phyloP scores from a whole-genome alignment of 2,888 invertebrate species.

The Asteroscopus sphinx region DNA sequence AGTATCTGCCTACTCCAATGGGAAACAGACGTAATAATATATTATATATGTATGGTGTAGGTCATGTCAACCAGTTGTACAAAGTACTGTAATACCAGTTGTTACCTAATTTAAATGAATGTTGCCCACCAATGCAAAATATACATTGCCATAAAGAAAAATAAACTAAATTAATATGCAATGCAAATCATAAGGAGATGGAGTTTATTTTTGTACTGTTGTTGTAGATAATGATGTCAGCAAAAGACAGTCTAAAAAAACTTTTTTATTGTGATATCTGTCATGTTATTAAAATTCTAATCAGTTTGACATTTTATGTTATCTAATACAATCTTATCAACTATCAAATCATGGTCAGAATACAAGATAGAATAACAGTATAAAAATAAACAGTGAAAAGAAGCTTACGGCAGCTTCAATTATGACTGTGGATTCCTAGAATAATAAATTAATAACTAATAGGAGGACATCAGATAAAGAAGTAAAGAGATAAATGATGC shows the following conservation, averaged over 20 bases:
- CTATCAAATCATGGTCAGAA: constrained; percentile 8
- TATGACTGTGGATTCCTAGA: no score
- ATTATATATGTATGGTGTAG: no score
- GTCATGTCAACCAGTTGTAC: no score
- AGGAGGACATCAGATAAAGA: no score
- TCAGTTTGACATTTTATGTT: constrained; percentile 21
- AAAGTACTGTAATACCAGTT: no score
- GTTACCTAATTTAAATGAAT: constrained; percentile 2
- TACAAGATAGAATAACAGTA: constrained; percentile 7
- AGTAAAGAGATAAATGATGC: no score
- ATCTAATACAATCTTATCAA: constrained; percentile 24
- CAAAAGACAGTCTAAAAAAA: no score
- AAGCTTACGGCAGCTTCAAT: neutral
- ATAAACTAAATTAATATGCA: neutral
- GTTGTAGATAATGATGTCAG: neutral
- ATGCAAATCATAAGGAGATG: neutral
- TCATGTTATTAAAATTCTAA: constrained; percentile 18
- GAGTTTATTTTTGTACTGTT: neutral
- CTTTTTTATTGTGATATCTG: neutral
- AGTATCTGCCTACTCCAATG: no score
- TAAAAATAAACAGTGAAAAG: neutral
- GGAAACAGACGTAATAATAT: no score
- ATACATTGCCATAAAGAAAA: neutral
- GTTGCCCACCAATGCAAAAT: neutral
- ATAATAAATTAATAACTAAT: no score